Evolutionary conservation across 2,797 vertebrate species (phyloP), one percentile per base, ranked within the genome.

Genomic region (Myripristis murdjan): DNA sequence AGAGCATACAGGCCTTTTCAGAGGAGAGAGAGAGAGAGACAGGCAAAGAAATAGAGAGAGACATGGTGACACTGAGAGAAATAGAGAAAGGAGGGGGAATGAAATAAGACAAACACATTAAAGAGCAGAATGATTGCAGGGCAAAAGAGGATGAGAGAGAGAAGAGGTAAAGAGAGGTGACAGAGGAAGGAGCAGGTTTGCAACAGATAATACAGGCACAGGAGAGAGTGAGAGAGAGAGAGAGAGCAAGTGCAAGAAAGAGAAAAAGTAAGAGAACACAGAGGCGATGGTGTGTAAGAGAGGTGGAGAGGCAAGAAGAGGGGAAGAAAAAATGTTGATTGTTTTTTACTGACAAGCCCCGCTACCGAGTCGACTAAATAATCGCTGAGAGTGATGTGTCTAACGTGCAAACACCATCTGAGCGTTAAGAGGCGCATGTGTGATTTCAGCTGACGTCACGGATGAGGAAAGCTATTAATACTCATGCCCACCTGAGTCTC

Each of bases 401-500:
- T 35, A 72, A 83, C 76, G 10, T 86, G 76, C 70, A 89, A 89
- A 87, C 81, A 81, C 84, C 68, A 80, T 86, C 85, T 57, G 70
- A 89, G 83, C 20, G 63, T 86, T 83, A 64, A 87, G 77, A 84
- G 86, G 73, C 31, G 44, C 88, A 88, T 75, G 86, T 90, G 91
- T 89, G 89, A 91, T 80, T 85, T 78, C 70, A 33, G 43, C 79
- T 80, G 79, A 92, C 87, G 88, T 92, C 87, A 92, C 61, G 1
- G 47, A 85, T 12, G 73, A 39, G 61, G 24, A 60, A 59, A 82
- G 84, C 90, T 92, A 93, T 88, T 85, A 90, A 91, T 92, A 92
- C 78, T 60, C 67, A 18, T 65, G 75, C 81, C 81, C 90, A 91
- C 90, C 89, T 93, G 89, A 92, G 87, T 88, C 86, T 88, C 64